These are phyloP conservation scores for Chrysaora quinquecirrha DNA, from an alignment of 30 jellyfish, hydroid and myxozoan species.

Conservation along the genomic window DNA sequence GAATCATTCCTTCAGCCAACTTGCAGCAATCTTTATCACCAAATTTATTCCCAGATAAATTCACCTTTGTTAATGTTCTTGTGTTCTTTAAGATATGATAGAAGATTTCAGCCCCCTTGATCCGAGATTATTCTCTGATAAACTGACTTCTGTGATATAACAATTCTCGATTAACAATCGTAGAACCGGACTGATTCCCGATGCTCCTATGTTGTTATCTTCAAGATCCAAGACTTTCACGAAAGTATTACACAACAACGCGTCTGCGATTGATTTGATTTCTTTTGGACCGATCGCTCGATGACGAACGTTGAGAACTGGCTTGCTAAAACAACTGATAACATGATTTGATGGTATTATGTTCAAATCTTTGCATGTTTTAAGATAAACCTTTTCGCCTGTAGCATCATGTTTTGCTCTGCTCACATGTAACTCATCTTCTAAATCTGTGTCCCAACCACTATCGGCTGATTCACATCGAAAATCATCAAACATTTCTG, in stretches of 20 bases:
- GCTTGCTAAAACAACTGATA: conserved; percentile 28
- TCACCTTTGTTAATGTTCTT: conserved; percentile 36
- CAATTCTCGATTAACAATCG: conserved; percentile 64
- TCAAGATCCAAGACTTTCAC: conserved; percentile 62
- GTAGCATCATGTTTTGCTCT: conserved; percentile 27
- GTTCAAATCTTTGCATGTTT: conserved; percentile 26
- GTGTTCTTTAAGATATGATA: conserved; percentile 27
- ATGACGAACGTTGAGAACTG: conserved; percentile 39
- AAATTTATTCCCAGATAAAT: conserved; percentile 46
- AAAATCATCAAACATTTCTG: neutral
- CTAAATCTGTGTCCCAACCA: conserved; percentile 79
- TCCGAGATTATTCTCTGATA: conserved; percentile 69
- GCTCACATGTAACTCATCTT: neutral
- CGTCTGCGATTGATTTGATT: conserved; percentile 59
- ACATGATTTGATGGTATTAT: conserved; percentile 63
- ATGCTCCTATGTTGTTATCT: conserved; percentile 56
- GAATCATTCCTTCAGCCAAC: conserved; percentile 40
- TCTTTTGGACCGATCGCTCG: conserved; percentile 67
- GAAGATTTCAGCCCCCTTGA: conserved; percentile 52
- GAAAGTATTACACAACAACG: conserved; percentile 47
- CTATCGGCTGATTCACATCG: conserved; percentile 37
- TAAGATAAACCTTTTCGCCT: conserved; percentile 37
- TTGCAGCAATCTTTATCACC: conserved; percentile 53
- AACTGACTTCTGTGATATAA: conserved; percentile 39
- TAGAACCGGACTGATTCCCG: conserved; percentile 20